Evolutionary conservation across 92 coral and sea anemone genomes (phyloP), one percentile per base, ranked within the genome.

Genomic region (Paragorgia papillata): DNA sequence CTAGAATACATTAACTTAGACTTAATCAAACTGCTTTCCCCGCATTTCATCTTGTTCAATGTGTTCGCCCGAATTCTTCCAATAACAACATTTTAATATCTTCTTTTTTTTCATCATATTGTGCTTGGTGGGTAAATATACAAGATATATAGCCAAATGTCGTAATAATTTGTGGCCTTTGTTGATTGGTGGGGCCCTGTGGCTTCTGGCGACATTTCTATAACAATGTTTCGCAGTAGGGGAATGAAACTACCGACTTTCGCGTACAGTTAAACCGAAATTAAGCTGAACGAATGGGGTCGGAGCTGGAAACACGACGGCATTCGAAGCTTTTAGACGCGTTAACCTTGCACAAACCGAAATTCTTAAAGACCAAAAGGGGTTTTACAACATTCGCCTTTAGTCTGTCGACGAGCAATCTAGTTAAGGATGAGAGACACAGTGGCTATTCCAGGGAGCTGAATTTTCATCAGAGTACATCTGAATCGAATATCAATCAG

Each of bases 291-390:
- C n/a, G n/a, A n/a, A n/a, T n/a, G n/a, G n/a, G n/a, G n/a, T n/a
- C n/a, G n/a, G n/a, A n/a, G n/a, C n/a, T n/a, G n/a, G n/a, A n/a
- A n/a, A n/a, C n/a, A n/a, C 26, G 32, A 0, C 8, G 64, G 19
- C 34, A 34, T 5, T 71, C 78, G 4, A 71, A 34, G 31, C 50
- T 71, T 5, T 25, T 71, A 1, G 78, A 71, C 18, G 78, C 78
- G 8, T 64, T 71, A 15, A 7, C 41, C 9, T 35, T 71, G 25
- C 78, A 71, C 50, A 71, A 55, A 71, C 78, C 78, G 1, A 55
- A 14, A 71, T 39, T 27, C 33, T 12, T n/a, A 7, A 53, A 34
- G 15, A 44, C 49, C 10, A 71, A 71, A 37, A 30, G 32, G 12
- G 15, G 49, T 15, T 29, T 10, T 21, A 22, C 64, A 17, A 13